Conservation (phyloP, 2,797 vertebrate species). For the Malacoctenus gilli region DNA sequence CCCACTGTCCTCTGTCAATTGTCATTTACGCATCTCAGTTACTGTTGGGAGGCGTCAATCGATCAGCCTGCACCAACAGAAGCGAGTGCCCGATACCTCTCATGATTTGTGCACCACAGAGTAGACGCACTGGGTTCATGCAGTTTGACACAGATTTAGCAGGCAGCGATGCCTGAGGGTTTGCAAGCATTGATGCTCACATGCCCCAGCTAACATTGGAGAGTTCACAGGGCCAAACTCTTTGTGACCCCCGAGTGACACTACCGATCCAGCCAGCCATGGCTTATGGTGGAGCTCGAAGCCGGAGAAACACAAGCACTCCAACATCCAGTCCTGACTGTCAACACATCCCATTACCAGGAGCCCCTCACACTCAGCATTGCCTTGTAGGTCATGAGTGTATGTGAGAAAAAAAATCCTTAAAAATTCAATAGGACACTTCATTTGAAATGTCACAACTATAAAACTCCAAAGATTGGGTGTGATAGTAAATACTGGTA, state of each 20-base stretch:
- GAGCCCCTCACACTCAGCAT: background rate
- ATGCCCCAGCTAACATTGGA: constrained; percentile 59
- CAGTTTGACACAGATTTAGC: constrained; percentile 70
- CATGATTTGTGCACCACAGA: constrained; percentile 31
- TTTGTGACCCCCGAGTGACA: constrained; percentile 65
- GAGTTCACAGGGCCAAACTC: constrained; percentile 70
- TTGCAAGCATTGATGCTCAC: constrained; percentile 46
- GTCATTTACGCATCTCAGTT: constrained; percentile 50
- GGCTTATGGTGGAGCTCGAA: constrained; percentile 48
- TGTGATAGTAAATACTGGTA: no score
- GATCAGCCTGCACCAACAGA: constrained; percentile 38
- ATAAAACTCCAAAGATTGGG: no score
- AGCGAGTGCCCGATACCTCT: constrained; percentile 32
- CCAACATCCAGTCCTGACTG: constrained; percentile 23
- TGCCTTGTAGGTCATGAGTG: no score
- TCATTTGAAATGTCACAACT: no score
- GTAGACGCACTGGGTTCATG: constrained; percentile 41
- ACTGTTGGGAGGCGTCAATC: constrained; percentile 39
- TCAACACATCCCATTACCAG: constrained; percentile 19
- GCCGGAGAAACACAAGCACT: constrained; percentile 11
- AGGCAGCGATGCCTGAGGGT: constrained; percentile 57
- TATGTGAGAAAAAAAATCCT: no score
- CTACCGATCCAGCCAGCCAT: constrained; percentile 45
- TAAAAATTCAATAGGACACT: no score
- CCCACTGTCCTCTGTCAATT: constrained; percentile 38